Evolutionary conservation across 2,797 vertebrate species (phyloP).

Genomic region (Salmo trutta): DNA sequence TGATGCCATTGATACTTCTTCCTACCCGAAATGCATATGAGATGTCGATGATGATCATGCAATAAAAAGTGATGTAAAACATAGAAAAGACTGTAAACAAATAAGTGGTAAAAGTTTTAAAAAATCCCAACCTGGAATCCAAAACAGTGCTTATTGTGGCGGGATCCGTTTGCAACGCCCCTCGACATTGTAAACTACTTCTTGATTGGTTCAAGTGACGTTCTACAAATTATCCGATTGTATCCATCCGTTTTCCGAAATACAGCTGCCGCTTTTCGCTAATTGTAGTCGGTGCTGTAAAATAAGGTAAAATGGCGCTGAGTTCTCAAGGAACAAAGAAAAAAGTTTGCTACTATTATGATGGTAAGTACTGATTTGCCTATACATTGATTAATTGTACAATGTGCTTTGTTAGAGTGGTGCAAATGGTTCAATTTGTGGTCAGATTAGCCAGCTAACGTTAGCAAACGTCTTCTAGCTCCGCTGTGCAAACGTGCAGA

Average conservation of each 20-base stretch:
- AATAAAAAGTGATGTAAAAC: not conserved
- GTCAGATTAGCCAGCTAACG: slow-evolving; percentile 40
- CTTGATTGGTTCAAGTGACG: slow-evolving; percentile 24
- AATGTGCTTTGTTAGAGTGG: not conserved
- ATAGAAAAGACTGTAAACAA: not conserved
- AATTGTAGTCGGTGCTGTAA: slow-evolving; percentile 57
- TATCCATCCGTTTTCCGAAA: slow-evolving; percentile 29
- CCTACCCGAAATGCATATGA: not conserved
- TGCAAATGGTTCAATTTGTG: slow-evolving; percentile 38
- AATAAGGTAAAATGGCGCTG: slow-evolving; percentile 85
- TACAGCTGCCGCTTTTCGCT: slow-evolving; percentile 30
- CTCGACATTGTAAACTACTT: slow-evolving; percentile 21
- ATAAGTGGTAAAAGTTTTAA: not conserved
- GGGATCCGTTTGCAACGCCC: slow-evolving; percentile 38
- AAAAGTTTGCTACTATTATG: slow-evolving; percentile 95
- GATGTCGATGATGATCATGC: not conserved
- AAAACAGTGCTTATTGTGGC: not conserved
- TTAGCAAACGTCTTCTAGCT: slow-evolving; percentile 7
- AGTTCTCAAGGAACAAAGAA: slow-evolving; percentile 88
- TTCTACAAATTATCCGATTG: slow-evolving; percentile 53
- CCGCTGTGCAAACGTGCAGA: slow-evolving; percentile 12
- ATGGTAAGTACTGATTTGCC: slow-evolving; percentile 74
- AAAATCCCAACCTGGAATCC: not conserved
- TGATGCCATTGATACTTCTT: not conserved
- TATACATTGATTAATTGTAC: not conserved